Evolutionary conservation across 2,797 vertebrate genomes (phyloP).

Genomic region (Discoglossus pictus): DNA sequence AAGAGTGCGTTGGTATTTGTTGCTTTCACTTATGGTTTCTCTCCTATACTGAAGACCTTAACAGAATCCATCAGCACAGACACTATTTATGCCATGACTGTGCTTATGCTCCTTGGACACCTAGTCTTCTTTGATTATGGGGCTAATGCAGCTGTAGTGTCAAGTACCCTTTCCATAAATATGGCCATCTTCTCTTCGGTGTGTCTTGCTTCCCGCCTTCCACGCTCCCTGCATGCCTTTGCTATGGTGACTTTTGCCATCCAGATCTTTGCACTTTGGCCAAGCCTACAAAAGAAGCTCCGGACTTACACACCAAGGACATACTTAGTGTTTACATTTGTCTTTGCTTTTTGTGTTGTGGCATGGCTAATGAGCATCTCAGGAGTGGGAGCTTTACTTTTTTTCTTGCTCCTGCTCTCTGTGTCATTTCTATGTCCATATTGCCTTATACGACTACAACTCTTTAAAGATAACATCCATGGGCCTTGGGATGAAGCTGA

Average conservation of each 20-base stretch:
- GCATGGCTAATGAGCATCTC: constrained; percentile 76
- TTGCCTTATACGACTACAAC: constrained; percentile 85
- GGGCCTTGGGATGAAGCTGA: constrained; percentile 98
- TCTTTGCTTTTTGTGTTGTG: constrained; percentile 78
- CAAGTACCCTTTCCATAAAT: constrained; percentile 92
- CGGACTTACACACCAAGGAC: constrained; percentile 72
- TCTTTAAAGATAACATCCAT: constrained; percentile 95
- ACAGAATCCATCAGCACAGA: constrained; percentile 96
- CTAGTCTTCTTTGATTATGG: constrained; percentile 90
- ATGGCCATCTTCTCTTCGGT: constrained; percentile 95
- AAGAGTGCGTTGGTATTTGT: constrained; percentile 89
- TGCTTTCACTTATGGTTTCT: constrained; percentile 95
- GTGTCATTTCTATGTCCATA: constrained; percentile 87
- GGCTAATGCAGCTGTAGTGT: constrained; percentile 77
- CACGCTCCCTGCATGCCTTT: constrained; percentile 87
- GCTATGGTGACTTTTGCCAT: constrained; percentile 92
- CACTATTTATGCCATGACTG: constrained; percentile 95
- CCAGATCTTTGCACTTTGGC: constrained; percentile 94
- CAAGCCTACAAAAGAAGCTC: constrained; percentile 87
- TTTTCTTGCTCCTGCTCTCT: constrained; percentile 75
- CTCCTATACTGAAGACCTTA: constrained; percentile 91
- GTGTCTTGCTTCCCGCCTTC: constrained; percentile 90
- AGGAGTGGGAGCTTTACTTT: constrained; percentile 77
- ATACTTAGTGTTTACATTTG: constrained; percentile 77
- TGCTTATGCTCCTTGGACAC: constrained; percentile 93